These are phyloP conservation scores for Nothura maculosa DNA, from an alignment of 2,797 vertebrate genomes.

Conservation along the genomic window DNA sequence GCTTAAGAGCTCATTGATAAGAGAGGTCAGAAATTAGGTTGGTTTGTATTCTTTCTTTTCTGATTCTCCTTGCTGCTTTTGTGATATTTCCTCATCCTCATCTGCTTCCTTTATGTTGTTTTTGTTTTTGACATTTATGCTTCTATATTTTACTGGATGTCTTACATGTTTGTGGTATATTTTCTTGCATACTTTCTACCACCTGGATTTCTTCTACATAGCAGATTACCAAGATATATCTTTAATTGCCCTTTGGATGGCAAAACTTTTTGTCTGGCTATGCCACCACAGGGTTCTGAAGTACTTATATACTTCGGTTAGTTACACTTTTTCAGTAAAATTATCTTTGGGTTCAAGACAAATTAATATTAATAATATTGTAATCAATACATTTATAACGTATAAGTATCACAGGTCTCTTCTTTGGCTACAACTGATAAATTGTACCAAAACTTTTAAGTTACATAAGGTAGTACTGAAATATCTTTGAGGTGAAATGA, in stretches of 20 bases:
- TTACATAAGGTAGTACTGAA: constrained; percentile 15
- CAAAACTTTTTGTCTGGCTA: neutral
- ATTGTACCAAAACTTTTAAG: neutral
- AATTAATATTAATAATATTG: neutral
- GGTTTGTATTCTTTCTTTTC: neutral
- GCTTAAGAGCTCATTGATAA: neutral
- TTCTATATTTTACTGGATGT: neutral
- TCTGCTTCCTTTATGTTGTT: neutral
- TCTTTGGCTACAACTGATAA: neutral
- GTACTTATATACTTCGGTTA: neutral
- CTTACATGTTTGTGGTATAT: neutral
- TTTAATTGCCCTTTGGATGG: neutral
- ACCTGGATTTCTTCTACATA: no score
- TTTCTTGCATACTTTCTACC: neutral
- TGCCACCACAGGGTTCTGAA: neutral
- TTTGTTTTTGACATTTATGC: neutral
- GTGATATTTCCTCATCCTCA: neutral
- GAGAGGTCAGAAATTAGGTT: neutral
- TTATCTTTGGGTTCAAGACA: neutral
- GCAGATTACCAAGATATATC: neutral
- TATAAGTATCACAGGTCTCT: neutral
- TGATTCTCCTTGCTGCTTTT: neutral
- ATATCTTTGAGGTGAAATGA: neutral
- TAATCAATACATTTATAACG: neutral
- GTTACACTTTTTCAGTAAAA: neutral